Evolutionary conservation across 2,797 vertebrate genomes (phyloP).

Genomic region (Ctenochaetus hawaiiensis): DNA sequence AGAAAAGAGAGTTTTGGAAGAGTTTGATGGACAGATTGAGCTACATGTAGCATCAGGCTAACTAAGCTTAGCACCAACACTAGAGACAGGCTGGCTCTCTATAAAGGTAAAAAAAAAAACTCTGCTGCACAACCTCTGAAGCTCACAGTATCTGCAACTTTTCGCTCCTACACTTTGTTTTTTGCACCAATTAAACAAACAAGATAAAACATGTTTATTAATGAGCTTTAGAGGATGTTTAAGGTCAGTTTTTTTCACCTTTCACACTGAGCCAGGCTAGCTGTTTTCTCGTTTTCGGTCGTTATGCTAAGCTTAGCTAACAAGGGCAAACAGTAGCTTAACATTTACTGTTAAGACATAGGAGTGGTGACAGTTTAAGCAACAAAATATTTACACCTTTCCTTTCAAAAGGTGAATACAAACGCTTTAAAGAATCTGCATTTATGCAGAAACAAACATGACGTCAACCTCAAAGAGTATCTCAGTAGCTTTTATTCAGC

Average conservation of each 20-base stretch:
- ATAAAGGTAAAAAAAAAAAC: no score
- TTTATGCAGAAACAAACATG: no score
- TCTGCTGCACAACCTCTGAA: no score
- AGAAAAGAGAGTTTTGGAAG: not conserved
- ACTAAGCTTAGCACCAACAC: not conserved
- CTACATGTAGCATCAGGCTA: not conserved
- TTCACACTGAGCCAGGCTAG: not conserved
- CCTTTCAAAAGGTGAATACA: no score
- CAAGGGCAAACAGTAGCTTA: not conserved
- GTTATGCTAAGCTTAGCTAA: not conserved
- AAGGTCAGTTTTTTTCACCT: not conserved
- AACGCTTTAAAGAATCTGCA: no score
- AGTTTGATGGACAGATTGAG: not conserved
- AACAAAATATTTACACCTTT: no score
- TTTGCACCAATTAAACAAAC: not conserved
- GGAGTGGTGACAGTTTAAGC: not conserved
- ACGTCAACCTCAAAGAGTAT: no score
- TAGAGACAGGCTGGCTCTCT: no score
- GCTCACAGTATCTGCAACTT: no score
- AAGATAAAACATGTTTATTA: not conserved
- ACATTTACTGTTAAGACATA: not conserved
- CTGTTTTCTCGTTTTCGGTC: not conserved
- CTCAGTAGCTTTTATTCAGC: no score
- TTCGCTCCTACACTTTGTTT: no score
- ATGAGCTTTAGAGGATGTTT: not conserved